A percentile compares a stretch with the other conserved stretches of the same genome.
Conservation (phyloP, 1,140 invertebrate species). For the Leptoteleia sp. region DNA sequence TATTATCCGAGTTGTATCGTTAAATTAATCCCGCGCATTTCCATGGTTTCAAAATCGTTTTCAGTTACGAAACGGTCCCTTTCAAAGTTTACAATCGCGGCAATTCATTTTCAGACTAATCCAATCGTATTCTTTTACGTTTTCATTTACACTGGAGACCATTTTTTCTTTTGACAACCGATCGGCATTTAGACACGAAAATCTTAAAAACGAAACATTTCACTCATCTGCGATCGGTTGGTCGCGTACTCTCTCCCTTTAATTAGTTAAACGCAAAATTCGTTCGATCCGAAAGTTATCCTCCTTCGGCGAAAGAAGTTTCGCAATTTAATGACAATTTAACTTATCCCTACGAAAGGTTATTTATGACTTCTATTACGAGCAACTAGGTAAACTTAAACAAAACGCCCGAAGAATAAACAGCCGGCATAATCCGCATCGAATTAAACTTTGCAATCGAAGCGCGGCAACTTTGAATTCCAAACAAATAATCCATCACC, state of each 20-base stretch:
- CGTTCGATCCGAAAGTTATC: slow-evolving; percentile 34
- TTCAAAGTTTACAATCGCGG: too few relatives aligned
- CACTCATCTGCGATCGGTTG: too few relatives aligned
- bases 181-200: neutral
- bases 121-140: too few relatives aligned
- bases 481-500: slow-evolving; percentile 53
- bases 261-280: slow-evolving; percentile 38
- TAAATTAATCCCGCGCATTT: too few relatives aligned
- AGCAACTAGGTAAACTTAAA: slow-evolving; percentile 45
- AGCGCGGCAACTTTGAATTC: slow-evolving; percentile 47
- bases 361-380: slow-evolving; percentile 57
- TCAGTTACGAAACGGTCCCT: too few relatives aligned
- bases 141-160: too few relatives aligned
- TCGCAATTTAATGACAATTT: slow-evolving; percentile 58
- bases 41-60: too few relatives aligned
- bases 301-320: slow-evolving; percentile 31
- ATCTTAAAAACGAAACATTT: too few relatives aligned
- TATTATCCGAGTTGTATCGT: too few relatives aligned
- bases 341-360: slow-evolving; percentile 32
- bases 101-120: too few relatives aligned
- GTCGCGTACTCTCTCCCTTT: too few relatives aligned
- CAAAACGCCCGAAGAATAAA: slow-evolving; percentile 55
- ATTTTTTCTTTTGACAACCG: too few relatives aligned
- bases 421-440: slow-evolving; percentile 48
- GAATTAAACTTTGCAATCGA: slow-evolving; percentile 56